Conservation (phyloP, 2,113 vertebrate genomes). For the Addax nasomaculatus region DNA sequence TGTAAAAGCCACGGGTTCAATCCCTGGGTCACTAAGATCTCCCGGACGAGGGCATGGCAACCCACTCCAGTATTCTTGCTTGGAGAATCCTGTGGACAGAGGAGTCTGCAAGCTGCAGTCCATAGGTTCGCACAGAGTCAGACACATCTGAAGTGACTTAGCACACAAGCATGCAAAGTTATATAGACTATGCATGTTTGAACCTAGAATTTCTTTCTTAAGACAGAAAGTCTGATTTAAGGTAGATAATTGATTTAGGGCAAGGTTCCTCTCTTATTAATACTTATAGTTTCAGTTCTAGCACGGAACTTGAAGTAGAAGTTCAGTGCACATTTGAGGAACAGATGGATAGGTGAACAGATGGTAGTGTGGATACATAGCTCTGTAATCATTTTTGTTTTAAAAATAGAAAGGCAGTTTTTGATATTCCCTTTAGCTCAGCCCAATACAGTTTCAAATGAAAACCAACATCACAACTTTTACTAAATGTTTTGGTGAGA, state of each 20-base stretch:
- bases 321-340: not conserved
- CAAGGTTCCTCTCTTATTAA: not conserved
- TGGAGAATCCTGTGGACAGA: not conserved
- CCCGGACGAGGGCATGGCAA: fast-evolving
- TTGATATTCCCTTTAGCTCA: not conserved
- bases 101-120: not conserved
- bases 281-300: not conserved
- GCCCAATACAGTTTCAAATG: not conserved
- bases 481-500: not conserved
- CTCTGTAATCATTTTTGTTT: not conserved
- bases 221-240: not conserved
- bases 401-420: not conserved
- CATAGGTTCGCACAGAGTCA: not conserved
- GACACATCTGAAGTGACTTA: not conserved
- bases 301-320: not conserved
- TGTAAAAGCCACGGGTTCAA: not conserved
- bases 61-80: not conserved
- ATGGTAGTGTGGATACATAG: not conserved
- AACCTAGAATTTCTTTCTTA: not conserved
- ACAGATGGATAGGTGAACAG: not conserved
- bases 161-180: not conserved
- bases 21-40: not conserved
- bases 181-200: not conserved
- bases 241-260: not conserved
- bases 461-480: not conserved